Evolutionary conservation across 1,140 invertebrate species (phyloP), one percentile per base, ranked within the genome.

Genomic region (Cephus cinctus): DNA sequence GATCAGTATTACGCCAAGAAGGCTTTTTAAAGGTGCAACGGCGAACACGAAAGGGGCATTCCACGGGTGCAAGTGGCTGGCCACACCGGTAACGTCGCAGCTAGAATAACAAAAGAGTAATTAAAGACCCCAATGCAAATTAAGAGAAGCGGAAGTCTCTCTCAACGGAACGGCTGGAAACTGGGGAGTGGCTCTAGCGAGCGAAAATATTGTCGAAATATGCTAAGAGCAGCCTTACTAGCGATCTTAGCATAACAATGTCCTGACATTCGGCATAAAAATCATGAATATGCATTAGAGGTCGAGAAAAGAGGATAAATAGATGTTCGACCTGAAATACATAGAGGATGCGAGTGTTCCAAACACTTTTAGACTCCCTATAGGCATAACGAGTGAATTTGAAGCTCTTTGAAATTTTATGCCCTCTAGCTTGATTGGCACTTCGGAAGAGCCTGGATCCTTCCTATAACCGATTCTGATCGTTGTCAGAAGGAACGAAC

Each of bases 161-260:
- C 25, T 27, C 25, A 27, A n/a, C n/a, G 20, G 32, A 36, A 36
- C n/a, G 16, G 5, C 22, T n/a, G 11, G 19, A 9, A 18, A 15
- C n/a, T 3, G 12, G 40, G 25, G 23, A 35, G 16, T 25, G 25
- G 34, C 19, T 34, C 40, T 19, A 25, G 22, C 27, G 31, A 35
- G 25, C 38, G 31, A 52, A 52, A 56, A 52, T 56, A 52, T 56
- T 41, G 39, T 48, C 40, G 49, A 56, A 56, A 52, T 56, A 56
- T 52, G 53, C 53, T 55, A 56, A 56, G 41, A 56, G 49, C 34
- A 46, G 43, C 39, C 40, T 47, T 36, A n/a, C 41, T 51, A 15
- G 41, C 23, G 18, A 48, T 56, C 45, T 52, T 52, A 52, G 49
- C 49, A 56, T 56, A 56, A 56, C 45, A 56, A 56, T 56, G 49